Evolutionary conservation across 2,797 vertebrate genomes (phyloP).

Genomic region (Brachyalestes nurse): DNA sequence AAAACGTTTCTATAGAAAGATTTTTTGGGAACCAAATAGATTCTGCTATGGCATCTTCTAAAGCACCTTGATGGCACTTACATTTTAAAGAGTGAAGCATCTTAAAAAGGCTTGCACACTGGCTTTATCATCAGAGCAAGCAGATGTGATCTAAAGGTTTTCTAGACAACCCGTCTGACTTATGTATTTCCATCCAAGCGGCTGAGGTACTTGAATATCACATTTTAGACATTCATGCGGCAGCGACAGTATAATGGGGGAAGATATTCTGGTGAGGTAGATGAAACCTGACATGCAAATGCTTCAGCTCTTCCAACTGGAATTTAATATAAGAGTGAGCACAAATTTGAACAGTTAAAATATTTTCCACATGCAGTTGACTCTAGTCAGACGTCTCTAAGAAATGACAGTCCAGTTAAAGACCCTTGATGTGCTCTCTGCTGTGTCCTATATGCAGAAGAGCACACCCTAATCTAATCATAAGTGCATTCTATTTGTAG

Average conservation of each 20-base stretch:
- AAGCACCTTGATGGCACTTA: too few species aligned
- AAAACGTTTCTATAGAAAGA: too few species aligned
- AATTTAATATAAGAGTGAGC: not conserved
- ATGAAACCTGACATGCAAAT: conserved; percentile 14
- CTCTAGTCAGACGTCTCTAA: not conserved
- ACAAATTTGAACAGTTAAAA: not conserved
- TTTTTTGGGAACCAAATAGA: too few species aligned
- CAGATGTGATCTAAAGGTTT: not conserved
- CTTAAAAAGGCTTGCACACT: too few species aligned
- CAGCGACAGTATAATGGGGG: not conserved
- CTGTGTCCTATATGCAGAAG: not conserved
- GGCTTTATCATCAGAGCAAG: too few species aligned
- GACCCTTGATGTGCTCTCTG: not conserved
- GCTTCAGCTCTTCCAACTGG: not conserved
- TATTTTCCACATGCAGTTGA: not conserved
- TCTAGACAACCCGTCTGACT: not conserved
- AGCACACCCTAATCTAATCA: too few species aligned
- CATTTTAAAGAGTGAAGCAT: too few species aligned
- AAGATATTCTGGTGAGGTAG: not conserved
- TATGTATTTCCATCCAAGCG: not conserved
- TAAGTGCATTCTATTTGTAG: not conserved
- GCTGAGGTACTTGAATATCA: not conserved
- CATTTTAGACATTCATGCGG: not conserved
- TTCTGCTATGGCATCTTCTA: too few species aligned
- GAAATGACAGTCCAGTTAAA: not conserved